These are phyloP conservation scores for Microcaecilia unicolor DNA, from an alignment of 2,797 vertebrate genomes.

Conservation along the genomic window DNA sequence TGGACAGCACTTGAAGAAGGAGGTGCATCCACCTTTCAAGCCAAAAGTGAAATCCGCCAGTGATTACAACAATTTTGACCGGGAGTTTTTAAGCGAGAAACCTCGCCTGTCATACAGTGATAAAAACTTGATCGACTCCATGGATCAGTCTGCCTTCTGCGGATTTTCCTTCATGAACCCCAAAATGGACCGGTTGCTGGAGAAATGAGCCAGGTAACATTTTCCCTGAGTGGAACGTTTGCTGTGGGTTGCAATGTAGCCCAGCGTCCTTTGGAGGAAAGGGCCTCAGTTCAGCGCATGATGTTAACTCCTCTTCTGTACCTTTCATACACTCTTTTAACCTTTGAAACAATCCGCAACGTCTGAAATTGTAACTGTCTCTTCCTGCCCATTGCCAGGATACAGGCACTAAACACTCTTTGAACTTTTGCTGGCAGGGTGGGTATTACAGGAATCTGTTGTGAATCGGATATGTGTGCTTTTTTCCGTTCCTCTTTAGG, in stretches of 20 bases:
- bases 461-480: conserved; percentile 49
- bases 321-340: no score
- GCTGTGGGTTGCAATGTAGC: neutral
- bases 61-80: conserved; percentile 94
- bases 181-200: conserved; percentile 71
- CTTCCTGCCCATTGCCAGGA: conserved; percentile 9
- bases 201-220: conserved; percentile 44
- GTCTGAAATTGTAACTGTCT: conserved; percentile 15
- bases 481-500: conserved; percentile 31
- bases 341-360: no score
- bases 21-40: conserved; percentile 79
- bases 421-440: conserved; percentile 26
- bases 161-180: conserved; percentile 94
- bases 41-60: conserved; percentile 92
- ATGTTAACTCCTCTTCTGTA: neutral
- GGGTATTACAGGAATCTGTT: conserved; percentile 33
- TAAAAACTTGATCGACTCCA: conserved; percentile 92
- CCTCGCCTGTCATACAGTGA: conserved; percentile 78
- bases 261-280: neutral
- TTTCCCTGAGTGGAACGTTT: neutral
- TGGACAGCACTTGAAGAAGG: conserved; percentile 73
- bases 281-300: neutral
- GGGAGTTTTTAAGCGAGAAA: conserved; percentile 92
- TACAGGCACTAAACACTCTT: conserved; percentile 8
- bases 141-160: conserved; percentile 80